These are phyloP conservation scores for Neosilurus mollespiculum DNA, from an alignment of 2,797 vertebrate genomes.

Conservation along the genomic window DNA sequence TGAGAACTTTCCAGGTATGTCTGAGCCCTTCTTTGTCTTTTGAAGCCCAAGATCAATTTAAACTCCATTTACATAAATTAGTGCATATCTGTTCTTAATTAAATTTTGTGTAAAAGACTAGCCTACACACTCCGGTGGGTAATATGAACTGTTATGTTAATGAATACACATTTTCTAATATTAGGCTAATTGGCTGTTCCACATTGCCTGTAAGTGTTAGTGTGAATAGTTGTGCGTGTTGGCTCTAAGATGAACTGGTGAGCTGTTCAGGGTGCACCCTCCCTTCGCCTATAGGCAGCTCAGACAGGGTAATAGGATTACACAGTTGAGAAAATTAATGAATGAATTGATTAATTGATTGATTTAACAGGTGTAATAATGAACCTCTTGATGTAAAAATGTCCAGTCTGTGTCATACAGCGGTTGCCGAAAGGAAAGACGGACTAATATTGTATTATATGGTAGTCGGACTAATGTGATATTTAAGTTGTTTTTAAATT, in stretches of 20 bases:
- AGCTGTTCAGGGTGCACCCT: no score
- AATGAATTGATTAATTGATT: no score
- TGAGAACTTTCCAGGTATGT: conserved; percentile 95
- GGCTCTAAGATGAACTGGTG: no score
- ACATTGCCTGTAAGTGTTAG: no score
- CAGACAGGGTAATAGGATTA: no score
- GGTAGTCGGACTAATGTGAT: not conserved
- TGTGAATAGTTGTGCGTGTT: no score
- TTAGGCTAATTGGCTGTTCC: no score
- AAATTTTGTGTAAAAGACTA: not conserved
- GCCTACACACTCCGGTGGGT: not conserved
- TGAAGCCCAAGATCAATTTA: not conserved
- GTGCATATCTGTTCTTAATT: not conserved
- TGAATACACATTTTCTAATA: not conserved
- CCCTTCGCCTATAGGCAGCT: no score
- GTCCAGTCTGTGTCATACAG: not conserved
- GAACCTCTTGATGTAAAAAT: not conserved
- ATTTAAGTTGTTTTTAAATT: not conserved
- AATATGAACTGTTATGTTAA: not conserved
- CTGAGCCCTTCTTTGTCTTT: not conserved
- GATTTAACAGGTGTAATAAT: not conserved
- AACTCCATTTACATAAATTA: not conserved
- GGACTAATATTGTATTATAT: not conserved
- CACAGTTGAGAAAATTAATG: no score
- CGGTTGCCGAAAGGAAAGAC: not conserved